Percentiles rank a stretch among this genome's conserved stretches.
These are phyloP conservation scores for Anhinga rufa DNA, from an alignment of 2,113 vertebrate genomes.

Conservation along the genomic window DNA sequence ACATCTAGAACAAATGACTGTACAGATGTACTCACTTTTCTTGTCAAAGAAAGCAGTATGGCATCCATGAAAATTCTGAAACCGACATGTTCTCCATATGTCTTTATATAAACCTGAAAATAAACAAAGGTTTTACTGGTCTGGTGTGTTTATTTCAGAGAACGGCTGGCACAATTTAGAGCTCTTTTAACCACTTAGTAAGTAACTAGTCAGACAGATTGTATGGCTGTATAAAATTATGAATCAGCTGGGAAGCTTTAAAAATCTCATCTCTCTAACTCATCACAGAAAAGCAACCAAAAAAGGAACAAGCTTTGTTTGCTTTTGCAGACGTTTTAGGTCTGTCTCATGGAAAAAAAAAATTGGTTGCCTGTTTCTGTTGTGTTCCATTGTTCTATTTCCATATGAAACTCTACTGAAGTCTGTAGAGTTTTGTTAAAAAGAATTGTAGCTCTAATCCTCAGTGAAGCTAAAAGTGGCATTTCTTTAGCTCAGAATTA, in stretches of 20 bases:
- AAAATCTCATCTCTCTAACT: background rate
- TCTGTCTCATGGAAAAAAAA: background rate
- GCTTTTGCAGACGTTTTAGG: background rate
- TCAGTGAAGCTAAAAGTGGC: background rate
- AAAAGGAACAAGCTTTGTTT: background rate
- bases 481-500: background rate
- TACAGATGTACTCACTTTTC: conserved; percentile 81
- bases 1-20: background rate
- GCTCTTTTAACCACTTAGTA: background rate
- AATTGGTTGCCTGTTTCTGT: background rate
- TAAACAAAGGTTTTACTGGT: background rate
- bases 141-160: background rate
- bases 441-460: background rate
- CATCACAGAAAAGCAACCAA: background rate
- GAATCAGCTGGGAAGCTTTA: background rate
- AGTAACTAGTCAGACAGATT: background rate
- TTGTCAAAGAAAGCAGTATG: conserved; percentile 89
- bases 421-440: background rate
- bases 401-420: background rate
- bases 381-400: background rate
- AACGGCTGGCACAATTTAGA: background rate
- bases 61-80: conserved; percentile 99
- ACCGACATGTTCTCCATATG: conserved; percentile 92
- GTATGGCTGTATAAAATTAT: background rate
- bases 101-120: conserved; percentile 89